Evolutionary conservation across 37 sponge, comb jelly and placozoan genomes (phyloP), one percentile per base, ranked within the genome.

Genomic region (Hexactinellida sp.): DNA sequence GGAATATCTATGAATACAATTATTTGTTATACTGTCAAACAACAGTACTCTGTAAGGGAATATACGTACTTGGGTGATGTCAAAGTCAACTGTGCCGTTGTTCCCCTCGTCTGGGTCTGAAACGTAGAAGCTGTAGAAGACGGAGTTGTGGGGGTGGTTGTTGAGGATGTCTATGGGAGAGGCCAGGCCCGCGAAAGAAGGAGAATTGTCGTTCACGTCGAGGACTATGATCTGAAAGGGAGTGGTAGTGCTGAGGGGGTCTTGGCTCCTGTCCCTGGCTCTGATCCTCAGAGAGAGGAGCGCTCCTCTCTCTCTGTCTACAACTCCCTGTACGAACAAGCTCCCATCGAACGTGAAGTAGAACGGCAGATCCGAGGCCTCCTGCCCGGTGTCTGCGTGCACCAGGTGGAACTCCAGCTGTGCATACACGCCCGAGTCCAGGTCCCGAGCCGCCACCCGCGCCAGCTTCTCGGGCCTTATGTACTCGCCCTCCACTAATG

Each of bases 311-410:
- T 63, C 76, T 63, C 76, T 63, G 13, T 63, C 76, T 7, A 63
- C 76, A 10, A 21, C 76, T 10, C 76, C 76, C 76, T 63, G 76
- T 63, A n/a, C 76, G 34, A 32, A 63, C 76, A 63, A n/a, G 5
- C 76, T 63, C 32, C 76, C 76, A n/a, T 63, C 76, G 34, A 63
- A 63, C 30, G 30, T 63, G 76, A 63, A 63, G 76, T 63, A n/a
- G 76, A 63, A 63, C 34, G 76, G 76, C 25, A 63, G 76, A 7
- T 63, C 76, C 3, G 76, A 21, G 34, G 76, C 76, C 34, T 63
- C 76, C 28, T n/a, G 76, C 34, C 76, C 76, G 3, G 76, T 25
- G 25, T 7, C 30, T 10, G 76, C 32, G 34, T 63, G 34, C 76
- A 63, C 76, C 76, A 63, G 30, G 5, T 63, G 76, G 76, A 32